Evolutionary conservation across 2,113 vertebrate species (phyloP).

Genomic region (Nothobranchius furzeri): DNA sequence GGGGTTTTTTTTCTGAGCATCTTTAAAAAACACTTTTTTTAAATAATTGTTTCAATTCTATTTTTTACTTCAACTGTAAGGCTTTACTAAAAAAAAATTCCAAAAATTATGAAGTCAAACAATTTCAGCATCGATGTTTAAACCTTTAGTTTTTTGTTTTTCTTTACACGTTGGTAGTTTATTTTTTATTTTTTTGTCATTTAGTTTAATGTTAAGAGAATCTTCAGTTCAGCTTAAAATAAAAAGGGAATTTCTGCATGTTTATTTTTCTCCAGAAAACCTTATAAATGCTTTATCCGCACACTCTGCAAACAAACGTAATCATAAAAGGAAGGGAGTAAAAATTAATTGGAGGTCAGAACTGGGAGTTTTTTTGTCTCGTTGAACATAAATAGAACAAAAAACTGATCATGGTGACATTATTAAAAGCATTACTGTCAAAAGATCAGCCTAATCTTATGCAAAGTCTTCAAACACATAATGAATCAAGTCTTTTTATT

Average conservation of each 20-base stretch:
- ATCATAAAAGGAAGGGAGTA: slow-evolving; percentile 16
- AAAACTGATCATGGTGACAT: slow-evolving; percentile 10
- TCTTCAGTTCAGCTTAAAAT: slow-evolving; percentile 10
- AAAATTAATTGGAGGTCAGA: slow-evolving; percentile 9
- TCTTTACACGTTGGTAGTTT: too few species aligned
- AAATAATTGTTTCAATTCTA: not conserved
- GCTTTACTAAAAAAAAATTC: too few species aligned
- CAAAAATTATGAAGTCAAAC: too few species aligned
- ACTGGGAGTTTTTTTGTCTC: slow-evolving; percentile 1
- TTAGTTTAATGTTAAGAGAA: slow-evolving; percentile 4
- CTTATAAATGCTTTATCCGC: not conserved
- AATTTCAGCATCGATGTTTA: too few species aligned
- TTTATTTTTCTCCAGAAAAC: slow-evolving; percentile 18
- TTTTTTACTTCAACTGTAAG: not conserved
- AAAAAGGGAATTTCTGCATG: slow-evolving; percentile 23
- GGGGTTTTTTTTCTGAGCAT: too few species aligned
- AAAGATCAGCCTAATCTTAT: slow-evolving; percentile 27
- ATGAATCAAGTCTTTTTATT: slow-evolving; percentile 32
- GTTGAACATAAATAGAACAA: slow-evolving; percentile 11
- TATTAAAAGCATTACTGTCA: slow-evolving; percentile 30
- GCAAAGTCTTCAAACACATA: slow-evolving; percentile 29
- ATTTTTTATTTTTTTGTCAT: not conserved
- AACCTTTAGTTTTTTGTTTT: too few species aligned
- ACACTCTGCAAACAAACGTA: slow-evolving; percentile 6
- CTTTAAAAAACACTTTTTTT: not conserved